Base-by-base conservation (phyloP, 2,113 vertebrate species). In the Xiphophorus maculatus region DNA sequence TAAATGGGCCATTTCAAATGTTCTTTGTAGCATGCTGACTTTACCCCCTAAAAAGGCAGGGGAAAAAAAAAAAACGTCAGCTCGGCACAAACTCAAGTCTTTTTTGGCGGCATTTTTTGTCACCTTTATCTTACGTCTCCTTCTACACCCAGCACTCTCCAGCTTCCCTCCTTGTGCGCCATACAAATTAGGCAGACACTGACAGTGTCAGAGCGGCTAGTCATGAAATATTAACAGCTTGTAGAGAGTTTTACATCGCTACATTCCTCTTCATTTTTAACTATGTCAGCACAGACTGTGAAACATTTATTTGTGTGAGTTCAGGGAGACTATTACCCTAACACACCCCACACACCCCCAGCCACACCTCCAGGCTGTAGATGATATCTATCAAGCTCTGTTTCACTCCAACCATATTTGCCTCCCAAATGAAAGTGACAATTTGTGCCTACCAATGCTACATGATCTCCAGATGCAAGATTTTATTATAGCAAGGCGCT, bases 1-100 rank as follows among this genome's bases (percentile, higher is more conserved):
- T 96, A 96, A 96, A 96, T 96, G 96, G 95, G 94, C 95, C 94
- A 92, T 95, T 96, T 95, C 95, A 93, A 94, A 94, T 72, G 67
- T 94, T 95, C 90, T 91, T 93, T 84, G 88, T 90, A 93, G 91
- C 95, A 94, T 92, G 0, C 61, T 93, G 95, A 95, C 95, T 94
- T 91, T 58, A 58, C 51, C 25, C 51, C 19, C 51, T n/a, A 90
- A 40, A 66, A 40, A 29, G 7, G 25, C 22, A 58, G 25, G 93
- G 83, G 83, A 94, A 83, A 93, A 90, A 93, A 85, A 87, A 91
- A 93, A 83, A 85, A 88, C 88, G 86, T 88, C 87, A 88, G 80
- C 80, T 77, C 63, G 29, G 68, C 48, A 42, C 74, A 54, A 30
- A 76, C 73, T 51, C 28, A 80, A 67, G 79, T 80, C 86, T 85